Percentiles rank a stretch among this genome's conserved stretches.
Conservation (phyloP, 2,888 invertebrate genomes). For the Siphonodentalium dalli region DNA sequence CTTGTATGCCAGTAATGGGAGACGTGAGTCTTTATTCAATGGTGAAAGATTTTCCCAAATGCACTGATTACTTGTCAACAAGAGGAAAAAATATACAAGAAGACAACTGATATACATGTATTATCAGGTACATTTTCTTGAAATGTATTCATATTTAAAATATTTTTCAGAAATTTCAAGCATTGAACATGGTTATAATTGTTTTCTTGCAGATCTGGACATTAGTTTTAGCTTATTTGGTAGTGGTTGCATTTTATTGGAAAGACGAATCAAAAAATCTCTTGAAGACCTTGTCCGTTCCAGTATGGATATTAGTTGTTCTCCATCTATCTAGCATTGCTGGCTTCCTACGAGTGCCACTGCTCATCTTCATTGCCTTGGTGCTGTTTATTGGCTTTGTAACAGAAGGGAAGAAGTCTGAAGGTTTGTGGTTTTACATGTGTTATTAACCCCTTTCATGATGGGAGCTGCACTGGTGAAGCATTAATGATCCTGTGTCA, state of each 20-base stretch:
- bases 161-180: no score
- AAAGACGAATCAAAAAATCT: conserved; percentile 74
- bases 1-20: no score
- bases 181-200: no score
- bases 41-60: no score
- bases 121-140: no score
- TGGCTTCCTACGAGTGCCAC: conserved; percentile 79
- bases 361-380: conserved; percentile 75
- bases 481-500: background rate
- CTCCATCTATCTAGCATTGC: conserved; percentile 79
- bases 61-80: no score
- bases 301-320: conserved; percentile 81
- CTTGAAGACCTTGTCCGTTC: conserved; percentile 68
- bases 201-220: conserved; percentile 72
- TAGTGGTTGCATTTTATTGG: conserved; percentile 79
- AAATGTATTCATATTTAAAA: no score
- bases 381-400: conserved; percentile 74
- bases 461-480: no score
- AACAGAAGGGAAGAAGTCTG: conserved; percentile 47
- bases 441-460: background rate
- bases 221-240: conserved; percentile 75
- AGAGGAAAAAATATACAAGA: no score
- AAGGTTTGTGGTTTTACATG: background rate
- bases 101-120: no score
- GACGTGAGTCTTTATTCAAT: no score